Evolutionary conservation across 2,797 vertebrate species (phyloP), one percentile per base, ranked within the genome.

Genomic region (Lophius americanus): DNA sequence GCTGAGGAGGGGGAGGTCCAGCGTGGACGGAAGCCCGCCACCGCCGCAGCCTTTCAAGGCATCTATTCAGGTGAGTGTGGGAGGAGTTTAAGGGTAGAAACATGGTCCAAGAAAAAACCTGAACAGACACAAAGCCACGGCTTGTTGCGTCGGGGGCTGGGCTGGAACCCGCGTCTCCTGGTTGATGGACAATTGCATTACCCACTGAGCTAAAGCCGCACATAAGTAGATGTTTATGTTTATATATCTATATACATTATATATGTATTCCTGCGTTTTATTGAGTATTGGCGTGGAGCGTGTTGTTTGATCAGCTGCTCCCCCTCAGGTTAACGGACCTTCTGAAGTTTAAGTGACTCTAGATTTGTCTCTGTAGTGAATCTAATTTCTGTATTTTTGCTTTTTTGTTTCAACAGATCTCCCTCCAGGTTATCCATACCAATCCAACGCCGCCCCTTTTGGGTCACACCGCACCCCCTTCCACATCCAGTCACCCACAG

Each of bases 361-460:
- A 52, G 35, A 10, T 8, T 10, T 38, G 43, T 33, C 41, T n/a
- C 10, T 6, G 4, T 3, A 4, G 4, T 64, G 39, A 37, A 32
- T 47, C 6, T 58, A 50, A 61, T 1, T 54, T 52, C 7, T 73
- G 5, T 70, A 4, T 70, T 70, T 68, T 68, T 63, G 13, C n/a
- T 68, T 38, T 32, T 4, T 9, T 38, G 9, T 51, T 53, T 7
- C 47, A 49, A 51, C 92, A 99, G 98, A 97, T 66, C 89, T 96
- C n/a, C 93, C 96, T 9, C 89, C 94, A 0, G 94, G 95, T 81
- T 98, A 96, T 78, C 92, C 96, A 0, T 98, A 96, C 85, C 96
- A 94, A 73, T 94, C 97, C 38, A 87, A 98, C 80, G 92, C 95
- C 0, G 92, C 95, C 0, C 94, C 96, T 7, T 98, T 96, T 1